These are phyloP conservation scores for Botrylloides violaceus DNA, from an alignment of 23 tunicate species.

Conservation along the genomic window DNA sequence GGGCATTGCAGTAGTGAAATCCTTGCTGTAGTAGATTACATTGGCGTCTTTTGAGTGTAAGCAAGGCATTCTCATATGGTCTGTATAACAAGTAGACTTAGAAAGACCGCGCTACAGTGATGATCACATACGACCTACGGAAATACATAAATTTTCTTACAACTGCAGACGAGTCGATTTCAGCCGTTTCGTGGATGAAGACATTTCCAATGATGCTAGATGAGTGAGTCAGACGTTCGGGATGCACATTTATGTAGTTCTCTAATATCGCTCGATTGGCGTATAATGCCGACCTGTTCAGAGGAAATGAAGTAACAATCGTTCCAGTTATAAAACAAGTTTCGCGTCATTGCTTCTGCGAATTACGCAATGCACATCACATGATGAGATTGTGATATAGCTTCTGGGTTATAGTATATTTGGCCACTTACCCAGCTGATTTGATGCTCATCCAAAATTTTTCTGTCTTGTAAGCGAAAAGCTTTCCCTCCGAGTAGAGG, in stretches of 20 bases:
- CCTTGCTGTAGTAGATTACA: too few relatives aligned
- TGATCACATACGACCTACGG: too few relatives aligned
- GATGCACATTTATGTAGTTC: constrained; percentile 54
- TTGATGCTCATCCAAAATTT: constrained; percentile 91
- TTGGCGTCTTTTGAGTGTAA: too few relatives aligned
- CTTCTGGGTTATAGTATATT: neutral
- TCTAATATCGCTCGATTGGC: constrained; percentile 88
- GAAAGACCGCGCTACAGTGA: too few relatives aligned
- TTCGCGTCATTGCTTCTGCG: too few relatives aligned
- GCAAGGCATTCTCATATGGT: too few relatives aligned
- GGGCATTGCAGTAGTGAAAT: too few relatives aligned
- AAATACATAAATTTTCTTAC: constrained; percentile 35
- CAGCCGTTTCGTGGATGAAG: constrained; percentile 67
- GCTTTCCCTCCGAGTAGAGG: constrained; percentile 58
- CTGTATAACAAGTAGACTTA: too few relatives aligned
- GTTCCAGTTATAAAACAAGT: too few relatives aligned
- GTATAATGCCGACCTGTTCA: constrained; percentile 65
- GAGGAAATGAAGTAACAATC: too few relatives aligned
- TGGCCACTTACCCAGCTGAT: constrained; percentile 66
- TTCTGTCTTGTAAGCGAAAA: constrained; percentile 55
- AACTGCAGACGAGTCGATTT: constrained; percentile 82
- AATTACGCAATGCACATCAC: too few relatives aligned
- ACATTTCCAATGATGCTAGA: constrained; percentile 59
- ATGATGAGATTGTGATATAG: too few relatives aligned
- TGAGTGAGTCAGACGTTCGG: constrained; percentile 46